Conservation (phyloP, 30 jellyfish, hydroid and myxozoan species). For the Aurelia sp. region DNA sequence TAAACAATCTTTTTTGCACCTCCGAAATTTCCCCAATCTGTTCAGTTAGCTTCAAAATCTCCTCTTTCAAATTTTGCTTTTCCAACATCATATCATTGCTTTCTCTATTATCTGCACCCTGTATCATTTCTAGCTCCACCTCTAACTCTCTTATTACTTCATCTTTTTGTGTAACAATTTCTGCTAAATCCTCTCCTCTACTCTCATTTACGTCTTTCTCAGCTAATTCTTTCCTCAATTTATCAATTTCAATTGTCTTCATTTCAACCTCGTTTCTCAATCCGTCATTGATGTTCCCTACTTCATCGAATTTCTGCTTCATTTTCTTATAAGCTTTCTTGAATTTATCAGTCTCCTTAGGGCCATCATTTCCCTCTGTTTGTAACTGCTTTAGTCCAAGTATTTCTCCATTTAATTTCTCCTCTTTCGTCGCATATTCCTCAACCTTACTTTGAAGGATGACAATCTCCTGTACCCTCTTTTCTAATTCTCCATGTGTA, state of each 20-base stretch:
- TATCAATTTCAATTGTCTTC: slow-evolving; percentile 7
- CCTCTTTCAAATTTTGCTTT: not conserved
- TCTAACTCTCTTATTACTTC: slow-evolving; percentile 17
- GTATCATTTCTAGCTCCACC: slow-evolving; percentile 1
- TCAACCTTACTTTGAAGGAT: not conserved
- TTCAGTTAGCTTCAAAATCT: not conserved
- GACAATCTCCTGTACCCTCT: not conserved
- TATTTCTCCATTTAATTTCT: not conserved
- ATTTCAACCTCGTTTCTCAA: slow-evolving; percentile 17
- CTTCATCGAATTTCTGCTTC: slow-evolving; percentile 10
- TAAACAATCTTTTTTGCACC: not conserved
- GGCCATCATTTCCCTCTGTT: not conserved
- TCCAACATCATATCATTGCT: not conserved
- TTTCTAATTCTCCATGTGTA: slow-evolving; percentile 1
- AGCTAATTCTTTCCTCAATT: not conserved
- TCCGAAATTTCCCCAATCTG: not conserved
- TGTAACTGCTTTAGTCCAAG: not conserved
- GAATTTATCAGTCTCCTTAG: slow-evolving; percentile 1
- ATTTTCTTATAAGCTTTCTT: not conserved
- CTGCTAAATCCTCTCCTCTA: slow-evolving; percentile 14
- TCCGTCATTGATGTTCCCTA: not conserved
- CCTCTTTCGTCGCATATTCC: not conserved
- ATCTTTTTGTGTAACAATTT: not conserved
- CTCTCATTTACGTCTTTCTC: slow-evolving; percentile 40
- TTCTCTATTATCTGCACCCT: not conserved